These are phyloP conservation scores for Haliclona indistincta DNA, from an alignment of 37 sponge, comb jelly and placozoan species.

Conservation along the genomic window DNA sequence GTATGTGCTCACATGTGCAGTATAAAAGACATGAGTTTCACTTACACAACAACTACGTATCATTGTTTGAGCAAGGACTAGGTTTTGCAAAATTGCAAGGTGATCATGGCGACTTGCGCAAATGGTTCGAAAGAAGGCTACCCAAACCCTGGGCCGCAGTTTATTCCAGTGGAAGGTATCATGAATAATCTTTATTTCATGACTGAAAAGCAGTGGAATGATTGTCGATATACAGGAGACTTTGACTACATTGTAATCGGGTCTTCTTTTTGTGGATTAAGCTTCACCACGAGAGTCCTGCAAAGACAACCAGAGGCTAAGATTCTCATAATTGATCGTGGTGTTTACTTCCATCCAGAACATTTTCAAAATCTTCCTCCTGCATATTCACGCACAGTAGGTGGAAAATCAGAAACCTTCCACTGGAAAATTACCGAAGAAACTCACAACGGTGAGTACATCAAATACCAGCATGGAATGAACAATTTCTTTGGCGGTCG, in stretches of 20 bases:
- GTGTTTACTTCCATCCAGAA: conserved; percentile 13
- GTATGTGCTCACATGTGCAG: too few relatives aligned
- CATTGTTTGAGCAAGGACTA: too few relatives aligned
- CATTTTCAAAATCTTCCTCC: conserved; percentile 58
- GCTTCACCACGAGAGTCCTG: conserved; percentile 6
- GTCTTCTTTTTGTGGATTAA: conserved; percentile 39
- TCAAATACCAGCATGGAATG: conserved; percentile 40
- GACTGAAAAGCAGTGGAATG: conserved; percentile 34
- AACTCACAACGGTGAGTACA: conserved; percentile 26
- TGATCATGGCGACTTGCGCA: too few relatives aligned
- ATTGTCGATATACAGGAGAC: neutral
- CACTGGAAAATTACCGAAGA: conserved; percentile 34
- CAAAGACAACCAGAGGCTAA: conserved; percentile 42
- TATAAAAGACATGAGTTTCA: too few relatives aligned
- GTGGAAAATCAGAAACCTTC: conserved; percentile 9
- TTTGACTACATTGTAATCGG: conserved; percentile 55
- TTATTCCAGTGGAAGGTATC: too few relatives aligned
- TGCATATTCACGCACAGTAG: conserved; percentile 3
- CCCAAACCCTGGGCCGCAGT: too few relatives aligned
- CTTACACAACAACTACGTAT: too few relatives aligned
- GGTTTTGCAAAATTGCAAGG: too few relatives aligned
- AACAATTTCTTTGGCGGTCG: conserved; percentile 46
- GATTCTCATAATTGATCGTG: conserved; percentile 46
- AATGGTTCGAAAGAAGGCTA: too few relatives aligned
- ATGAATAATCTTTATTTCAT: too few relatives aligned